Base-by-base conservation (phyloP, 2,113 vertebrate species). In the Tauraco erythrolophus region DNA sequence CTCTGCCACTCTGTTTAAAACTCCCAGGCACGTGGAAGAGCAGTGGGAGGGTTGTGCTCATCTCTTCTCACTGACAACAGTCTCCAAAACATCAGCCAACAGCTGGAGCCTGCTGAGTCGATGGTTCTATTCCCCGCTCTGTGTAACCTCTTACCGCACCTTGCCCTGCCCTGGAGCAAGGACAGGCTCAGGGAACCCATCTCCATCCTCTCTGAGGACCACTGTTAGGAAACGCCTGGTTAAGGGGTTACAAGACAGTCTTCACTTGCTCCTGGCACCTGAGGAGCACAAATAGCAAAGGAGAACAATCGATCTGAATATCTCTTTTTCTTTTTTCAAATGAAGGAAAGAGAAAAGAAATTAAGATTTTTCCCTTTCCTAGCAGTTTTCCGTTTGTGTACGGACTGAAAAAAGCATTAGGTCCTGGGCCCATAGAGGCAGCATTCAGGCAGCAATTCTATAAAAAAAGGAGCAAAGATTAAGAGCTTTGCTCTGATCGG, bases 391-490 rank as follows among this genome's bases (percentile, higher is more conserved):
- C 58, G 31, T 75, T 31, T 57, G 46, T 92, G 48, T 7, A 57
- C 60, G 31, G 56, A 68, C 65, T 51, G 51, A 91, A 81, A 50
- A 75, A 82, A 72, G 31, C 4, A 2, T 70, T 58, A 58, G 24
- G 35, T 74, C 65, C 30, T 57, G 11, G 28, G 39, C 25, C 24
- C 28, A 12, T 1, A 87, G 51, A 78, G 37, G 50, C 79, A 87
- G 24, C 2, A 1, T 23, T 30, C 46, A 88, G 60, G 79, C 58
- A 96, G 56, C 43, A 84, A 53, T 78, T 91, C 72, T 84, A 64
- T 84, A 89, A 77, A 81, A 81, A 92, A 19, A 79, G 19, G 15
- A 95, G 78, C 39, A 94, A 92, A 95, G 94, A 95, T 94, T 92
- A 94, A 82, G 57, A 93, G 70, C 74, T 87, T 71, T 84, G 19